These are phyloP conservation scores for Pollimyrus isidori DNA, from an alignment of 2,113 vertebrate genomes.

Conservation along the genomic window DNA sequence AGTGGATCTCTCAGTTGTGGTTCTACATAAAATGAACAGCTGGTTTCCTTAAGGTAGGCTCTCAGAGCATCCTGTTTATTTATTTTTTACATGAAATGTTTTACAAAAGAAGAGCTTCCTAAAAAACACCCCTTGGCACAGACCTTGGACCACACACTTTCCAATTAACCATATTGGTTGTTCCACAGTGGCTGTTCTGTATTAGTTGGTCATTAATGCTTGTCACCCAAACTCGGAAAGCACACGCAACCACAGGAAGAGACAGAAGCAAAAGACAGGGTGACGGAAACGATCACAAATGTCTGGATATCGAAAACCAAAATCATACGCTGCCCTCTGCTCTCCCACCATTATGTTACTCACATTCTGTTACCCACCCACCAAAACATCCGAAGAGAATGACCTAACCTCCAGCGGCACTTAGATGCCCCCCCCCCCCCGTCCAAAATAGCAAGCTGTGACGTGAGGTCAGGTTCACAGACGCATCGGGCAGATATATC, in stretches of 20 bases:
- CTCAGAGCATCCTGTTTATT: neutral
- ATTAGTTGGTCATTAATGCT: neutral
- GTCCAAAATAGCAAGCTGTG: slow-evolving; percentile 35
- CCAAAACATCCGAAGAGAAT: slow-evolving; percentile 33
- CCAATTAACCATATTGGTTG: neutral
- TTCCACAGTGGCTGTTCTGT: neutral
- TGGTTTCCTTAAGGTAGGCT: neutral
- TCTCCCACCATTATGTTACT: slow-evolving; percentile 13
- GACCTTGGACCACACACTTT: neutral
- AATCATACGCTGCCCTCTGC: neutral
- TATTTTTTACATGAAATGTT: neutral
- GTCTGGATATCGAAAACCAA: neutral
- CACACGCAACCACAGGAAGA: neutral
- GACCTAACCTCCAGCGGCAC: slow-evolving; percentile 46
- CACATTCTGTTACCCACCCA: slow-evolving; percentile 47
- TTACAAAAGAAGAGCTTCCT: neutral
- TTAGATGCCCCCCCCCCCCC: slow-evolving; percentile 18
- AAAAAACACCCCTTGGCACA: neutral
- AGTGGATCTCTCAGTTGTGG: neutral
- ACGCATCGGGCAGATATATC: neutral
- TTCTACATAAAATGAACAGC: neutral
- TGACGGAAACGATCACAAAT: neutral
- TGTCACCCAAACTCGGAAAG: neutral
- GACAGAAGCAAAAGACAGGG: neutral
- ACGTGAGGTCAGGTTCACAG: slow-evolving; percentile 35